These are phyloP conservation scores for Eupithecia tripunctaria DNA, from an alignment of 2,888 invertebrate species.

Conservation along the genomic window DNA sequence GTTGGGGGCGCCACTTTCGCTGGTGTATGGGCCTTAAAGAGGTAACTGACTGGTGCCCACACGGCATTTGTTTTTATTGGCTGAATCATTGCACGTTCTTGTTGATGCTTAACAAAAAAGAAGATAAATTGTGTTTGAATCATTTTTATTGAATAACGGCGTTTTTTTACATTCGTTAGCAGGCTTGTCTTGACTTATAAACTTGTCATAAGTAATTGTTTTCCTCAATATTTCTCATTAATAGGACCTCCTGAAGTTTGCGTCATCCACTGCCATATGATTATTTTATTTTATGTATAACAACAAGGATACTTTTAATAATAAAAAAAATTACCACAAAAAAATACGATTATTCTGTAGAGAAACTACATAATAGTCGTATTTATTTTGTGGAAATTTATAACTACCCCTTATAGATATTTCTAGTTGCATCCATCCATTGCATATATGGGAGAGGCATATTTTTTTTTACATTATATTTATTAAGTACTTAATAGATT, in stretches of 20 bases:
- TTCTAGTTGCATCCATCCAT: background rate
- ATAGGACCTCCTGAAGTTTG: background rate
- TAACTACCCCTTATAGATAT: too few species aligned
- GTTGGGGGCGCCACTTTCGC: too few species aligned
- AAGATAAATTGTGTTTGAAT: background rate
- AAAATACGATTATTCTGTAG: too few species aligned
- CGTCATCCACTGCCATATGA: background rate
- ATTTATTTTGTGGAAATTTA: too few species aligned
- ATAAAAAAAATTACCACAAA: too few species aligned
- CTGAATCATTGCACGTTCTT: slow-evolving; percentile 5
- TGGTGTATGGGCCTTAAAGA: too few species aligned
- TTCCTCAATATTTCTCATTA: background rate
- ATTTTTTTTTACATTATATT: background rate
- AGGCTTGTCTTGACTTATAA: background rate
- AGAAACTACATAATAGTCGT: too few species aligned
- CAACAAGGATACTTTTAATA: too few species aligned
- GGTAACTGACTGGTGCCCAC: slow-evolving; percentile 7
- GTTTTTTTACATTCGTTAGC: background rate
- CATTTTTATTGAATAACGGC: background rate
- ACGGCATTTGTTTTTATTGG: background rate
- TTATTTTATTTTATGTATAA: too few species aligned
- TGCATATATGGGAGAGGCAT: background rate
- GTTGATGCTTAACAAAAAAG: background rate
- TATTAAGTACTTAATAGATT: too few species aligned
- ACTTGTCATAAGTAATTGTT: background rate